Evolutionary conservation across 2,888 invertebrate genomes (phyloP).

Genomic region (Scaptomyza tumidula): DNA sequence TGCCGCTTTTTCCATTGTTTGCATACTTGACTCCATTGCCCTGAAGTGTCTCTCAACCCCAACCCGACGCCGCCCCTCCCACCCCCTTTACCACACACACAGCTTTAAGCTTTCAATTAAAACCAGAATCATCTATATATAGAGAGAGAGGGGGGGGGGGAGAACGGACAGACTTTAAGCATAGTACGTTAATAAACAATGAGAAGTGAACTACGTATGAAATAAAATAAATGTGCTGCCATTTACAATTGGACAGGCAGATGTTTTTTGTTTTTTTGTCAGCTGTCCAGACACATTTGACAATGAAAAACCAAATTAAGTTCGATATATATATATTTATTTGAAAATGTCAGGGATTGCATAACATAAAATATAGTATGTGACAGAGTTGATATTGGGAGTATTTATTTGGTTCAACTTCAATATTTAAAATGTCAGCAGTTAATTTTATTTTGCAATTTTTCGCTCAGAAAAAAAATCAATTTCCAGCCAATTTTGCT

Average conservation of each 20-base stretch:
- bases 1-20: constrained; percentile 69
- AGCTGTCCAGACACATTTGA: constrained; percentile 22
- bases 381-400: constrained; percentile 5
- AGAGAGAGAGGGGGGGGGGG: constrained; percentile 11
- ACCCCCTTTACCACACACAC: background rate
- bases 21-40: constrained; percentile 76
- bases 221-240: constrained; percentile 71
- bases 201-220: constrained; percentile 28
- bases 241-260: constrained; percentile 64
- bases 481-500: constrained; percentile 74
- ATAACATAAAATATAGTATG: constrained; percentile 36
- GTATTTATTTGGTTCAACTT: constrained; percentile 20
- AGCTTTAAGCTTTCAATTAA: constrained; percentile 54
- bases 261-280: background rate
- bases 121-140: constrained; percentile 36
- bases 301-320: constrained; percentile 59
- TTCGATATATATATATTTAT: constrained; percentile 34
- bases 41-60: constrained; percentile 57
- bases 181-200: constrained; percentile 59
- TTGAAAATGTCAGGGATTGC: constrained; percentile 66
- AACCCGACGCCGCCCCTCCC: background rate
- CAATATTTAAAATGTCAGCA: constrained; percentile 42
- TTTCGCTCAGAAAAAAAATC: constrained; percentile 49
- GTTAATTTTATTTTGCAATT: constrained; percentile 28
- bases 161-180: background rate